Percentiles rank a stretch among this genome's conserved stretches.
Evolutionary conservation across 1,140 invertebrate genomes (phyloP).

Genomic region (Diabrotica virgifera): DNA sequence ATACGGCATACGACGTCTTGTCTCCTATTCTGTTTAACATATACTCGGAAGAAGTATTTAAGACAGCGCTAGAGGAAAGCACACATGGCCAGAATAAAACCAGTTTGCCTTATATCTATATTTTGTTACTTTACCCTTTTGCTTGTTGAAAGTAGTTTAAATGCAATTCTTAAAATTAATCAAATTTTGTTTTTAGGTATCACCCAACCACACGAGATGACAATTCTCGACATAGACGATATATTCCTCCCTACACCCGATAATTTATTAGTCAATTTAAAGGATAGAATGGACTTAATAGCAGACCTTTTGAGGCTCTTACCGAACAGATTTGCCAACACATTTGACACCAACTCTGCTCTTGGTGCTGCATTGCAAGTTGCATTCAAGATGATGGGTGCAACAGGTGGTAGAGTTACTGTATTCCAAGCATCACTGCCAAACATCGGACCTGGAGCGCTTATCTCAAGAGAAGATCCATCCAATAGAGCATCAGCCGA

Average conservation of each 20-base stretch:
- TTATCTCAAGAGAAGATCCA: slow-evolving; percentile 84
- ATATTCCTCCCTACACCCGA: slow-evolving; percentile 86
- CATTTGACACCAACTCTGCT: slow-evolving; percentile 73
- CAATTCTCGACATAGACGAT: slow-evolving; percentile 89
- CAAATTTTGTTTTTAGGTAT: slow-evolving; percentile 48
- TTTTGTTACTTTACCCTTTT: no score
- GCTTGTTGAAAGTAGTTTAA: no score
- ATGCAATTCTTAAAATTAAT: no score
- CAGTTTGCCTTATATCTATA: no score
- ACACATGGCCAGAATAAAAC: no score
- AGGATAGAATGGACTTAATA: slow-evolving; percentile 78
- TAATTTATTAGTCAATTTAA: slow-evolving; percentile 89
- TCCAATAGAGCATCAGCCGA: slow-evolving; percentile 78
- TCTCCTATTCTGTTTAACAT: no score
- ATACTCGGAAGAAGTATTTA: no score
- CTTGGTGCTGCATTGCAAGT: slow-evolving; percentile 91
- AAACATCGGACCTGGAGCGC: slow-evolving; percentile 83
- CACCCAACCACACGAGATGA: slow-evolving; percentile 87
- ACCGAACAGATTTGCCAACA: slow-evolving; percentile 73
- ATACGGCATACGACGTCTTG: no score
- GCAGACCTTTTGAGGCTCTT: slow-evolving; percentile 77
- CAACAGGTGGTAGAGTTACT: slow-evolving; percentile 93
- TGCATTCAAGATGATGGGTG: slow-evolving; percentile 85
- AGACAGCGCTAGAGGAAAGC: no score
- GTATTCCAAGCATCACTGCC: slow-evolving; percentile 92